Evolutionary conservation across 2,888 invertebrate genomes (phyloP).

Genomic region (Chymomyza procnemis): DNA sequence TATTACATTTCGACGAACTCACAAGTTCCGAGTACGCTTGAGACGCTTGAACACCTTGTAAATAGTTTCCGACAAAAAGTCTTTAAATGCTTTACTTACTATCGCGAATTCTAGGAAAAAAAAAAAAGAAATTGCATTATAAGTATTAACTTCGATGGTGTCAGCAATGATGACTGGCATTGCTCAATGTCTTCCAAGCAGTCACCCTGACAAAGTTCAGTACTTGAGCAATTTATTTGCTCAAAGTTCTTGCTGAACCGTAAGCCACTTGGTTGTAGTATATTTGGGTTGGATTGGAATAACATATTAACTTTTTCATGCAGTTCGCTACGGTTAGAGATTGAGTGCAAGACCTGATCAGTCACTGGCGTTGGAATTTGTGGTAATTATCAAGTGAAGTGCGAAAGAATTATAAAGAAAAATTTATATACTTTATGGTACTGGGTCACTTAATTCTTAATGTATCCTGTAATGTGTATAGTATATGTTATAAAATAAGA

Average conservation of each 20-base stretch:
- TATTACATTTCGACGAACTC: not conserved
- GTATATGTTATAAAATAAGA: too few species aligned
- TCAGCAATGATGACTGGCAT: not conserved
- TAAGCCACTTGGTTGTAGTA: not conserved
- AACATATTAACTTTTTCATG: not conserved
- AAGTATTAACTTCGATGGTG: not conserved
- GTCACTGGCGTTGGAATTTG: too few species aligned
- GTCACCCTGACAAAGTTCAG: not conserved
- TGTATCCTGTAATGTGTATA: too few species aligned
- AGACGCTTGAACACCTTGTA: not conserved
- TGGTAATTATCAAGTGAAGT: too few species aligned
- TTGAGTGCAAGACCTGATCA: too few species aligned
- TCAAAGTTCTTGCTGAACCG: not conserved
- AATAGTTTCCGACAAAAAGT: not conserved
- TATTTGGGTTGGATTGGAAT: too few species aligned
- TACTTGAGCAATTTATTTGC: constrained; percentile 1
- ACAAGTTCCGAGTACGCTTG: not conserved
- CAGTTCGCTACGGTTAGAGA: not conserved
- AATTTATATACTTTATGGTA: too few species aligned
- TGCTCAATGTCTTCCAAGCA: not conserved
- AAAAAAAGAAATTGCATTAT: too few species aligned
- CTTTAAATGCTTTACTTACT: not conserved
- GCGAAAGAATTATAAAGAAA: too few species aligned
- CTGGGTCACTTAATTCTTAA: too few species aligned
- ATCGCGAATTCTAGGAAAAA: not conserved